Evolutionary conservation across 2,113 vertebrate genomes (phyloP).

Genomic region (Zootoca vivipara): DNA sequence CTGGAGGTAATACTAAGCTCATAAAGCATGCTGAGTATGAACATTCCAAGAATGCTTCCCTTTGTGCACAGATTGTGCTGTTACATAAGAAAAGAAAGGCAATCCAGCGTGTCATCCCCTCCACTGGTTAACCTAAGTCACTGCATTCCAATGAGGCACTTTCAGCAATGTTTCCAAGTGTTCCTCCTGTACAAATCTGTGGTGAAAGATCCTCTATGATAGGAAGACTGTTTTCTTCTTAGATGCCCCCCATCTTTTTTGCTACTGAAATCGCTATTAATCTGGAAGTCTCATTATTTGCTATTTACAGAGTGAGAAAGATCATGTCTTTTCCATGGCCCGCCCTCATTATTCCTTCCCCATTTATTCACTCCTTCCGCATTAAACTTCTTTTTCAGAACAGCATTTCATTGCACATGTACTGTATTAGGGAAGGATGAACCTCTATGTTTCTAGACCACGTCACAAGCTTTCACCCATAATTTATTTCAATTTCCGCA

Average conservation of each 20-base stretch:
- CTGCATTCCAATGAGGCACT: not conserved
- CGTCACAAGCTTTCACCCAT: too few species aligned
- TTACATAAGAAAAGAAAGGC: not conserved
- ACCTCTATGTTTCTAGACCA: not conserved
- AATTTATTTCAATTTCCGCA: too few species aligned
- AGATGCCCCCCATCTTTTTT: not conserved
- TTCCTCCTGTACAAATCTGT: not conserved
- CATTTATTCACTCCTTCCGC: accelerated
- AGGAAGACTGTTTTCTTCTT: not conserved
- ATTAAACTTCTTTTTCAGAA: not conserved
- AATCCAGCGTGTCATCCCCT: accelerated
- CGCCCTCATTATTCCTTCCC: not conserved
- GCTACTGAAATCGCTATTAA: not conserved
- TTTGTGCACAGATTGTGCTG: not conserved
- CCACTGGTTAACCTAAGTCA: not conserved
- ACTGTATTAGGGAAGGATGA: not conserved
- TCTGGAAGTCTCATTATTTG: not conserved
- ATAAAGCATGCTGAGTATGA: not conserved
- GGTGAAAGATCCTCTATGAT: not conserved
- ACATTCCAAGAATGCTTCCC: not conserved
- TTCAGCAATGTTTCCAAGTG: not conserved
- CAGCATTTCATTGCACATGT: not conserved
- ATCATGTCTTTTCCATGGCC: not conserved
- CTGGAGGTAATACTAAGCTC: not conserved
- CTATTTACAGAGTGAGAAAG: not conserved